Percentiles rank a stretch among this genome's conserved stretches.
Conservation (phyloP, 2,797 vertebrate species). For the Thripadectes ignobilis region DNA sequence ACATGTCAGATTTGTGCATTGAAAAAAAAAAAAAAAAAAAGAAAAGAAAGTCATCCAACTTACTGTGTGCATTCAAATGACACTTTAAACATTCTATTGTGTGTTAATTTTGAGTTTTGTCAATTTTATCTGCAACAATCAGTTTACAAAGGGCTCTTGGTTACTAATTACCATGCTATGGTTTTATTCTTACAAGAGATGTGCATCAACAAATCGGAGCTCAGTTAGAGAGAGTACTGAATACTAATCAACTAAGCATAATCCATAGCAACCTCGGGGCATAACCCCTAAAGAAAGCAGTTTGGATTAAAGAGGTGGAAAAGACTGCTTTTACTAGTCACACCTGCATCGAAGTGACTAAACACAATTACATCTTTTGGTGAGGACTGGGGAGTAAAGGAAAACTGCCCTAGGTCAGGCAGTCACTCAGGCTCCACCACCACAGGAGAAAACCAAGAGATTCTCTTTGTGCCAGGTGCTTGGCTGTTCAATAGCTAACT, state of each 20-base stretch:
- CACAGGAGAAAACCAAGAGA: conserved; percentile 23
- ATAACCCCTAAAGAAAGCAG: neutral
- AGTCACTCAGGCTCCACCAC: neutral
- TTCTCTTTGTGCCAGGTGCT: neutral
- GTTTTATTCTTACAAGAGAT: neutral
- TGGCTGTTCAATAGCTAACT: neutral
- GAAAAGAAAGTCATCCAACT: neutral
- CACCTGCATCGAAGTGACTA: neutral
- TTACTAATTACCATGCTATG: neutral
- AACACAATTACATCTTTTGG: neutral
- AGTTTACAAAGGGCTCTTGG: neutral
- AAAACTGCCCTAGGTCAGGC: neutral
- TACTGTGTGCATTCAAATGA: neutral
- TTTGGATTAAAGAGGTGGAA: neutral
- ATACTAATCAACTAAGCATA: neutral
- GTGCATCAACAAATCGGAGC: neutral
- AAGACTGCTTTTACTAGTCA: neutral
- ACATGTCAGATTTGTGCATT: neutral
- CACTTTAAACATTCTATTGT: neutral
- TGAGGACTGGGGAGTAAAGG: neutral
- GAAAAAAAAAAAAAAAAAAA: neutral
- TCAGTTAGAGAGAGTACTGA: neutral
- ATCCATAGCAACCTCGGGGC: neutral
- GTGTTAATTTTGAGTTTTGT: neutral
- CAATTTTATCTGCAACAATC: neutral